These are phyloP conservation scores for Struthidea cinerea DNA, from an alignment of 2,113 vertebrate genomes.

Conservation along the genomic window DNA sequence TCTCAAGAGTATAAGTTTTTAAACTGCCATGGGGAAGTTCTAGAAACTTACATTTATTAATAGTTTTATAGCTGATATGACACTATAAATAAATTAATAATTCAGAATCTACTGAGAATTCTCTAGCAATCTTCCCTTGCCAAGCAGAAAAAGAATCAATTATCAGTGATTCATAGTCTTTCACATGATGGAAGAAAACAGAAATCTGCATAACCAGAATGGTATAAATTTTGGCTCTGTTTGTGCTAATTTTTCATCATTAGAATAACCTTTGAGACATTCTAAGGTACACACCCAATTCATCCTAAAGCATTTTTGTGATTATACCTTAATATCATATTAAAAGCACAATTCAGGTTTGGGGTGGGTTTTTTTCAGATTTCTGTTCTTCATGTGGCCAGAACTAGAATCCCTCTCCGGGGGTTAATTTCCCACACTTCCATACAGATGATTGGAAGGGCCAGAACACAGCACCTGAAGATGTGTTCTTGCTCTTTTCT, in stretches of 20 bases:
- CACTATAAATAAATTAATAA: constrained; percentile 65
- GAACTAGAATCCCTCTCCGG: background rate
- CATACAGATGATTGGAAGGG: background rate
- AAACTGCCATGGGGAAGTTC: constrained; percentile 37
- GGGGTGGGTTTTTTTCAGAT: background rate
- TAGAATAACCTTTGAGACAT: background rate
- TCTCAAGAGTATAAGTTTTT: constrained; percentile 41
- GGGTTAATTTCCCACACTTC: background rate
- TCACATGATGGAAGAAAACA: background rate
- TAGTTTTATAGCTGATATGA: constrained; percentile 51
- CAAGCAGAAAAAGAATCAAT: constrained; percentile 1
- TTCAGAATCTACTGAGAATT: constrained; percentile 44
- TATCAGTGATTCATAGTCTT: background rate
- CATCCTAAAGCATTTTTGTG: background rate
- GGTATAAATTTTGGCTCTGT: background rate
- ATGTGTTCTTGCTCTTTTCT: background rate
- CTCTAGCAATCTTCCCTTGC: background rate
- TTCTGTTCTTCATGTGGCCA: background rate
- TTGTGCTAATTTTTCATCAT: background rate
- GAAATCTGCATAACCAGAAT: background rate
- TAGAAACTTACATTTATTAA: constrained; percentile 54
- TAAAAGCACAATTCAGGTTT: background rate
- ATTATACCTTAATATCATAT: background rate
- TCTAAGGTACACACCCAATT: background rate
- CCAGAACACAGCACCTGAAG: background rate